phyloP scores from a whole-genome alignment of 2,113 vertebrate genomes.

The Peromyscus californicus region DNA sequence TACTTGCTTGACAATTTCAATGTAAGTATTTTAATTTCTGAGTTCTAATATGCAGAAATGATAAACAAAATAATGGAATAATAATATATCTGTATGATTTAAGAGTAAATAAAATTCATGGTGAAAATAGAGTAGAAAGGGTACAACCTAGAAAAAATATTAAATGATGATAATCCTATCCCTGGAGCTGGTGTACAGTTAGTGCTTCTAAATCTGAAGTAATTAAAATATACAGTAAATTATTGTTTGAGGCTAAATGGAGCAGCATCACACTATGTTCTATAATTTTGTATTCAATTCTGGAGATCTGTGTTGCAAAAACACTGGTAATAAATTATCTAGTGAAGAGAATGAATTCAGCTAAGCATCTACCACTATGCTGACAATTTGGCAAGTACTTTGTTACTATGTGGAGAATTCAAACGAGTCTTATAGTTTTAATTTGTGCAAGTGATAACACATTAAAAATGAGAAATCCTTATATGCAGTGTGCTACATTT shows the following conservation, averaged over 20 bases:
- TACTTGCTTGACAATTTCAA: neutral
- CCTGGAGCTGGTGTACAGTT: neutral
- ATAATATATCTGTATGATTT: neutral
- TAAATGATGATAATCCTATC: neutral
- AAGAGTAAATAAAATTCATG: neutral
- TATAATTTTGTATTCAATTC: neutral
- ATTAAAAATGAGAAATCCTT: neutral
- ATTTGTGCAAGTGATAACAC: neutral
- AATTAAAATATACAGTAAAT: slow-evolving; percentile 10
- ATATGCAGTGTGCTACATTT: neutral
- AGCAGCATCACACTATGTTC: neutral
- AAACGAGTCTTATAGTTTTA: neutral
- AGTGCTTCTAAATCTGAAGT: neutral
- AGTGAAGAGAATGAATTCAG: neutral
- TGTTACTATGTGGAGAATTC: neutral
- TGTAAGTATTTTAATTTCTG: neutral
- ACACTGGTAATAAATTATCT: neutral
- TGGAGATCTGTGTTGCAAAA: neutral
- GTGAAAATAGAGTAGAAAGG: neutral
- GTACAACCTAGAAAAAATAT: neutral
- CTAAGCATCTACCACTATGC: neutral
- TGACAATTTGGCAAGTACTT: neutral
- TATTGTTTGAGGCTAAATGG: neutral
- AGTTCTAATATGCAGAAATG: neutral
- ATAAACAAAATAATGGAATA: neutral